Percentiles rank a stretch among this genome's conserved stretches.
phyloP scores from a whole-genome alignment of 2,888 invertebrate species.

The Chrysolina oricalcia region DNA sequence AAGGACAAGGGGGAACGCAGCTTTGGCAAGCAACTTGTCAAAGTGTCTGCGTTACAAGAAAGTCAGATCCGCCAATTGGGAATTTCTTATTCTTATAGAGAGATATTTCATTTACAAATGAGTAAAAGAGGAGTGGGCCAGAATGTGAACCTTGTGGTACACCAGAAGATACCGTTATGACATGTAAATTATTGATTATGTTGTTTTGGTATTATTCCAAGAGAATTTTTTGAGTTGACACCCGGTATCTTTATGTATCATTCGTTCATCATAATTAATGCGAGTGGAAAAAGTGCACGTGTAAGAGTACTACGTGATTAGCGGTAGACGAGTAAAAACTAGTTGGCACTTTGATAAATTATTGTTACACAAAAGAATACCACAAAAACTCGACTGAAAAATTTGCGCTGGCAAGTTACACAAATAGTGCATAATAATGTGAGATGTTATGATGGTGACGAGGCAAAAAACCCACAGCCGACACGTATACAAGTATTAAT shows the following conservation, averaged over 20 bases:
- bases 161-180: too few relatives aligned
- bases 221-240: background rate
- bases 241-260: background rate
- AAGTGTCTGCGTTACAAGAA: too few relatives aligned
- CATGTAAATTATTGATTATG: too few relatives aligned
- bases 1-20: too few relatives aligned
- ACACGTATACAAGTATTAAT: conserved; percentile 38
- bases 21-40: too few relatives aligned
- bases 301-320: conserved; percentile 30
- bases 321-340: conserved; percentile 27
- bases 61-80: too few relatives aligned
- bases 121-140: too few relatives aligned
- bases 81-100: too few relatives aligned
- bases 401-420: conserved; percentile 35
- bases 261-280: conserved; percentile 13
- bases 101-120: too few relatives aligned
- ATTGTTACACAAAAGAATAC: conserved; percentile 34
- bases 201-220: too few relatives aligned
- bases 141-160: too few relatives aligned
- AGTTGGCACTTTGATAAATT: conserved; percentile 39
- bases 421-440: conserved; percentile 46
- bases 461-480: conserved; percentile 10
- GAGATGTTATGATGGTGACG: conserved; percentile 36
- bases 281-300: conserved; percentile 20
- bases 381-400: conserved; percentile 39